phyloP scores from a whole-genome alignment of 2,113 vertebrate genomes.

The Thunnus thynnus region DNA sequence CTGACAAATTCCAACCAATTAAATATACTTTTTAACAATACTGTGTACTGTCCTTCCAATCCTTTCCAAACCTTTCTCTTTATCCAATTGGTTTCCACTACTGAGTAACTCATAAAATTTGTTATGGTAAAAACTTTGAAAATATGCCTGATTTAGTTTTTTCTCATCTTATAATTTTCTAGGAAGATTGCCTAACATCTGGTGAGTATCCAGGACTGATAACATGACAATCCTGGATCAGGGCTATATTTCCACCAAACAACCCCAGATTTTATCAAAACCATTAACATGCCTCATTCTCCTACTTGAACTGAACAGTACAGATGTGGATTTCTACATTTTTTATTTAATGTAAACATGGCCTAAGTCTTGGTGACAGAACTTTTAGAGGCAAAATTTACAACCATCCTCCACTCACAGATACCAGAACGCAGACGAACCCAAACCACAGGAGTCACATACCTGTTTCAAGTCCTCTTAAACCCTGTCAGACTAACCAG shows the following conservation, averaged over 20 bases:
- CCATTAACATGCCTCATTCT: background rate
- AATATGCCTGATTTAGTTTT: no score
- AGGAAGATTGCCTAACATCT: background rate
- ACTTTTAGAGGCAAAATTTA: slow-evolving; percentile 53
- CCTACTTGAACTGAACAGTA: background rate
- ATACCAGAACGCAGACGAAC: slow-evolving; percentile 66
- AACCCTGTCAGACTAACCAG: slow-evolving; percentile 4
- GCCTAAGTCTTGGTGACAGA: slow-evolving; percentile 28
- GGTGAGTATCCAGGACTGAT: background rate
- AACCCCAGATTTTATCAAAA: background rate
- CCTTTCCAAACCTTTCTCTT: no score
- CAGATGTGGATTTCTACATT: background rate
- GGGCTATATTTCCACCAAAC: background rate
- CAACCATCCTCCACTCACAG: slow-evolving; percentile 53
- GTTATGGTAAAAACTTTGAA: no score
- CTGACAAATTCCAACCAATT: no score
- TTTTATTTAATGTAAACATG: background rate
- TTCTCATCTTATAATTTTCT: background rate
- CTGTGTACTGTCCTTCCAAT: no score
- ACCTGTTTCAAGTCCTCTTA: slow-evolving; percentile 50
- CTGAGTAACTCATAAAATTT: no score
- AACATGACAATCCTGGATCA: background rate
- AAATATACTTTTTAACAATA: no score
- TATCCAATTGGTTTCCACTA: no score
- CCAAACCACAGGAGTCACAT: slow-evolving; percentile 50